Evolutionary conservation across 2,797 vertebrate genomes (phyloP), one percentile per base, ranked within the genome.

Genomic region (Apogon talboti): DNA sequence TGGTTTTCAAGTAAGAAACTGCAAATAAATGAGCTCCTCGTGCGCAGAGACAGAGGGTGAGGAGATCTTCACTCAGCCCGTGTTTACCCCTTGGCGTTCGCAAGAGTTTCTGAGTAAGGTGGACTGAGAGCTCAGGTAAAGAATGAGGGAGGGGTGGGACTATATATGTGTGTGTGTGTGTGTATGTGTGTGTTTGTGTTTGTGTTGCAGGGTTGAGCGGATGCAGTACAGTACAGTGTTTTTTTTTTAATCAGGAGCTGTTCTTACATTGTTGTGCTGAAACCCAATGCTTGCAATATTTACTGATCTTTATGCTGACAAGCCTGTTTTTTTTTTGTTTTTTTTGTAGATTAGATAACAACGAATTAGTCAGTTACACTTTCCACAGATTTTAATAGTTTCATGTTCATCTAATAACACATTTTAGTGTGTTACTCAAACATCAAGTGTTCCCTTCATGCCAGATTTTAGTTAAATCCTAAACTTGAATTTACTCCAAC

Each of bases 111-210:
- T 81, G 74, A 79, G 41, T 24, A 43, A 88, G 70, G 71, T 82
- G 78, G 70, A 73, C 62, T n/a, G 69, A 24, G 61, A 63, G 33
- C 52, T 78, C 84, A 89, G 81, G 88, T 88, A 66, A 83, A 83
- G 56, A 49, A 13, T 7, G 50, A 54, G 56, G 55, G 58, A 75
- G 71, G 82, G 71, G 33, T 46, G 73, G 58, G 74, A 48, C 44
- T 51, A 68, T 57, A 60, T 65, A 62, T 53, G 66, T 57, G 53
- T 45, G 54, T 51, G 65, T 47, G 53, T 57, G 78, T 60, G 60
- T 24, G 74, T 46, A 62, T 53, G 49, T 71, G 63, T 54, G 71
- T 59, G 65, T 45, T 61, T 68, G 54, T 42, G 57, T 52, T 63
- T 37, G 53, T 58, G 66, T 47, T 60, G 67, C 45, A 53, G 65